Evolutionary conservation across 2,113 vertebrate species (phyloP), one percentile per base, ranked within the genome.

Genomic region (Psittacus erithacus): DNA sequence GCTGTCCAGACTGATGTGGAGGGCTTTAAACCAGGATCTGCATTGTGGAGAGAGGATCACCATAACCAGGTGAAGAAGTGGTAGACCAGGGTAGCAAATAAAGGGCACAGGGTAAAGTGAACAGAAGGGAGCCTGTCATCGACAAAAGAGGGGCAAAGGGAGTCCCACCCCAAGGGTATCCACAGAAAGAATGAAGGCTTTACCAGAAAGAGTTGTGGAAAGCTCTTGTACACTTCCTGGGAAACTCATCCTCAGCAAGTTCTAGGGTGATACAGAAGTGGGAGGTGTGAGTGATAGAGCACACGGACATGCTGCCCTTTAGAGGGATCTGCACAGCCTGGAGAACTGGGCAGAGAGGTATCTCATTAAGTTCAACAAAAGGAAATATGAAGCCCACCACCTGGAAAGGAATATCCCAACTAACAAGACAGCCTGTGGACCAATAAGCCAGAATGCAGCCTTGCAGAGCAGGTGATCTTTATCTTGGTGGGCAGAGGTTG

Each of bases 161-260:
- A 0, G 15, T 50, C 43, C 43, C 0, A 1, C 14, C 13, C 25
- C 4, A 29, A 13, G 20, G 3, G 5, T 27, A 35, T n/a, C 6
- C n/a, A 39, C 3, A 11, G 7, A 17, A 33, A 71, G 29, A 67
- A 52, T 25, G 28, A 69, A 62, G 7, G 10, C 3, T 3, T 17
- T 50, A 33, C 6, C 19, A 43, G 44, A 62, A 5, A 31, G 33
- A 64, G 12, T 7, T 74, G 24, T 7, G 10, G 23, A 62, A 78
- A 46, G 6, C 8, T 88, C 47, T 44, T 0, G 0, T 31, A 35
- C 3, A 3, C 3, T 41, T 69, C 60, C 43, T 60, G 39, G 38
- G 22, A 91, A 85, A 43, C 4, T 10, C 8, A 5, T 43, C 17
- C 41, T 63, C 46, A 55, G 17, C n/a, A 47, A 39, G 20, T 28